Evolutionary conservation across 2,113 vertebrate species (phyloP), one percentile per base, ranked within the genome.

Genomic region (Melospiza georgiana): DNA sequence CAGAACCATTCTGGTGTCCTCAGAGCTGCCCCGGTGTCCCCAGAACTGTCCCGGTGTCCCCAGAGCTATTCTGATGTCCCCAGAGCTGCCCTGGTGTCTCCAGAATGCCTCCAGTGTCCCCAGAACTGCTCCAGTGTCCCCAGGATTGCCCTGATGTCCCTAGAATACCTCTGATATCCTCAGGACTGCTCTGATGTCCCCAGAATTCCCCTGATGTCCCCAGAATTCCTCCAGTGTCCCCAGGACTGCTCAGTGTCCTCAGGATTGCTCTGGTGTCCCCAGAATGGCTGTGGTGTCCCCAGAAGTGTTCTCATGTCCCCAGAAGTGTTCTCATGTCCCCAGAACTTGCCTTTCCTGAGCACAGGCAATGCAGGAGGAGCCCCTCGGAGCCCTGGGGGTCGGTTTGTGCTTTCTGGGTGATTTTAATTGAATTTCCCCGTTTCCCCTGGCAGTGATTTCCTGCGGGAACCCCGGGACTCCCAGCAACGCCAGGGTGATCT

Each of bases 151-250:
- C 39, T 12, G 12, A 12, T 41, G 11, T 41, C 39, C 39, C 39
- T 19, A 57, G 31, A 4, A 33, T 0, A 4, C 2, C 12, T 14
- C 8, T 4, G 1, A 1, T 24, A 41, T 24, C 41, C 41, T 31
- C 39, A 73, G 30, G 1, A 15, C 2, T 4, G 5, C 6, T 5
- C 33, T 1, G 0, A 2, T 21, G 46, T 49, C 13, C 25, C 24
- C 25, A 37, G n/a, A 0, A 3, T 1, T 6, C 10, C 7, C 3
- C 19, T 13, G 7, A 5, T 33, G 30, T 55, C 30, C 54, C 54
- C 8, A 55, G 30, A 20, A 20, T 0, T 2, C 3, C 5, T 13
- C 54, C 9, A 1, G 0, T 10, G 43, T n/a, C 20, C 55, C 31
- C 55, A 57, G 31, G 10, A 37, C 37, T 37, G 37, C 37, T 37